Percentiles rank a stretch among this genome's conserved stretches.
phyloP scores from a whole-genome alignment of 2,113 vertebrate genomes.

The Nesospiza acunhae region DNA sequence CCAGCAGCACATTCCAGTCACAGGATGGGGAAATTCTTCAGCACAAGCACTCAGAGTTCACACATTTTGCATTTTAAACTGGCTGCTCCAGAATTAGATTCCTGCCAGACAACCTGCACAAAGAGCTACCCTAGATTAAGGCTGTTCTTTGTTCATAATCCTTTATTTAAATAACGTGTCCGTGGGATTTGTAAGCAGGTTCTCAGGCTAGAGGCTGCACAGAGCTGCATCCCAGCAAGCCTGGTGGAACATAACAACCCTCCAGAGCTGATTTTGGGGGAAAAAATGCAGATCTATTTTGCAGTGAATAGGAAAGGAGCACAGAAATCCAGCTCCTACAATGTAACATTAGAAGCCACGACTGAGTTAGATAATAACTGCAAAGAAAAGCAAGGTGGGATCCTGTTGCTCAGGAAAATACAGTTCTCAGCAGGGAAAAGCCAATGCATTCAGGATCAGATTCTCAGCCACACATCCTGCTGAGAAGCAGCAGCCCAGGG shows the following conservation, averaged over 20 bases:
- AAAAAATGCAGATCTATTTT: neutral
- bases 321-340: neutral
- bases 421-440: conserved; percentile 30
- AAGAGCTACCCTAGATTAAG: neutral
- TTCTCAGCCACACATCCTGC: conserved; percentile 8
- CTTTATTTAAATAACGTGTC: neutral
- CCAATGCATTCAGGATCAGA: conserved; percentile 9
- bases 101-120: neutral
- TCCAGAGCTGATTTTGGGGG: neutral
- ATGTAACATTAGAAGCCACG: neutral
- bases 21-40: neutral
- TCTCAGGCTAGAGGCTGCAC: neutral
- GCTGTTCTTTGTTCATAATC: neutral
- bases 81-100: neutral
- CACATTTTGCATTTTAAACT: neutral
- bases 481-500: neutral
- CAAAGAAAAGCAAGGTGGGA: neutral
- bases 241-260: neutral
- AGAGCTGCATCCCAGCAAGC: neutral
- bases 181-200: neutral
- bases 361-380: neutral
- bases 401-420: conserved; percentile 21
- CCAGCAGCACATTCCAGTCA: neutral
- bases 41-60: neutral
- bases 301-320: neutral